Conservation (phyloP, 2,888 invertebrate species). For the Empis livida region DNA sequence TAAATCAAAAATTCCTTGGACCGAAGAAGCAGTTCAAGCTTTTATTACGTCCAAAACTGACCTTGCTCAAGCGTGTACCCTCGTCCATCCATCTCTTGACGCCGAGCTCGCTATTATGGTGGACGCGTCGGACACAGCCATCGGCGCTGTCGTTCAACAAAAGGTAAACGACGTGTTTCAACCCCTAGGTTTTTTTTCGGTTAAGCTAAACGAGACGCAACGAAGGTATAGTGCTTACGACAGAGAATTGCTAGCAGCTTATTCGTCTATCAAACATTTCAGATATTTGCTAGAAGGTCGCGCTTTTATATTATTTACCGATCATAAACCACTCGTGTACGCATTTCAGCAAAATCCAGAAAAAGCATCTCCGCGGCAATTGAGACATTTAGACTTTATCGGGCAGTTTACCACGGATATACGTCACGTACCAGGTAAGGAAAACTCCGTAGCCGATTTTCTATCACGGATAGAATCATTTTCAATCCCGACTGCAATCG, state of each 20-base stretch:
- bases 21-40: not conserved
- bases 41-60: constrained; percentile 3
- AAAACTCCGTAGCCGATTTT: constrained; percentile 5
- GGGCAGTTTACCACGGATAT: constrained; percentile 8
- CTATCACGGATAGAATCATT: constrained; percentile 7
- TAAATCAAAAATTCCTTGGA: constrained; percentile 3
- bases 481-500: not conserved
- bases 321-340: constrained; percentile 3
- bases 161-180: not conserved
- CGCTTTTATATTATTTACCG: not conserved
- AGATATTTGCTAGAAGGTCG: not conserved
- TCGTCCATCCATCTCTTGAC: constrained; percentile 1
- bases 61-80: constrained; percentile 4
- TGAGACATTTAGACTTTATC: constrained; percentile 6
- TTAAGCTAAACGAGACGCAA: not conserved
- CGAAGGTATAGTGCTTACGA: constrained; percentile 5
- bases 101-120: not conserved
- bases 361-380: constrained; percentile 3
- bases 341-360: constrained; percentile 1
- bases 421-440: constrained; percentile 5
- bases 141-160: constrained; percentile 3
- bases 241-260: constrained; percentile 2
- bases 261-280: constrained; percentile 3
- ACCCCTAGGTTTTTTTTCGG: constrained; percentile 5
- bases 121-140: constrained; percentile 4